A percentile compares a stretch with the other conserved stretches of the same genome.
phyloP scores from a whole-genome alignment of 2,888 invertebrate genomes.

The Spilarctia lutea region DNA sequence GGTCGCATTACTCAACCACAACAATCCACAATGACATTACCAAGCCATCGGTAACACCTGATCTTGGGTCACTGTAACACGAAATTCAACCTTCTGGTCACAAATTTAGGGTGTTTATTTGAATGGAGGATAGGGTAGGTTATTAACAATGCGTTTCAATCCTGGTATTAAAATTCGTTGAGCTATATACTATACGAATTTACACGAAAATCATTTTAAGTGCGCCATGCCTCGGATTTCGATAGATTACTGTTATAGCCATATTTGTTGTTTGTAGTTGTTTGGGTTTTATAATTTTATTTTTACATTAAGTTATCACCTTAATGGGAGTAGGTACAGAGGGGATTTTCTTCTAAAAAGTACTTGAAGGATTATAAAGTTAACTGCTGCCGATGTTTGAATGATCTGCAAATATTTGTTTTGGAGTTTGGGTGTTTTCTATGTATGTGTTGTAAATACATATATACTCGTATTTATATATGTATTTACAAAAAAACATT shows the following conservation, averaged over 20 bases:
- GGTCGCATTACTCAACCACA: slow-evolving; percentile 48
- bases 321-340: background rate
- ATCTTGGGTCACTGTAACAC: background rate
- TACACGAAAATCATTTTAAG: slow-evolving; percentile 83
- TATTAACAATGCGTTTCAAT: slow-evolving; percentile 69
- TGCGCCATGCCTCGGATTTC: slow-evolving; percentile 53
- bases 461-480: too few species aligned
- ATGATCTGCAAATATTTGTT: too few species aligned
- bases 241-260: slow-evolving; percentile 48
- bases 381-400: too few species aligned
- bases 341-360: too few species aligned
- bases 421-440: too few species aligned
- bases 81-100: background rate
- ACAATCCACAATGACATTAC: slow-evolving; percentile 64
- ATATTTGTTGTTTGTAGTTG: background rate
- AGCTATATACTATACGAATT: slow-evolving; percentile 77
- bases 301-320: background rate
- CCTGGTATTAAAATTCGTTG: slow-evolving; percentile 80
- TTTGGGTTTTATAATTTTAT: background rate
- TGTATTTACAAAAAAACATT: too few species aligned
- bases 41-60: slow-evolving; percentile 40
- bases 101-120: slow-evolving; percentile 17
- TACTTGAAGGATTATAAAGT: too few species aligned
- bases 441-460: too few species aligned
- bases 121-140: background rate